phyloP scores from a whole-genome alignment of 2,797 vertebrate species.

The Limnodromus scolopaceus region DNA sequence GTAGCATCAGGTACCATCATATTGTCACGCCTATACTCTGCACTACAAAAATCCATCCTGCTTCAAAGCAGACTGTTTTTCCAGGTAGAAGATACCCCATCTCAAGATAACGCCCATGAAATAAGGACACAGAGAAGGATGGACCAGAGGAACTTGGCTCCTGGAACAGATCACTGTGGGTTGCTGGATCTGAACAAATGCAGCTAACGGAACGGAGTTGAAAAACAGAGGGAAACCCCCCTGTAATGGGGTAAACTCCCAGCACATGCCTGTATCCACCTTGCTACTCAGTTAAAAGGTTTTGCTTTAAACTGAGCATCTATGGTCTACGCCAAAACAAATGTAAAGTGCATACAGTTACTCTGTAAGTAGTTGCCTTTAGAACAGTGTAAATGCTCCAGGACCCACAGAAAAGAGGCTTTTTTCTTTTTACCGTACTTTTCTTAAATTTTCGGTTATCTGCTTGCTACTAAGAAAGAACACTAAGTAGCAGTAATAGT shows the following conservation, averaged over 20 bases:
- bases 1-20: neutral
- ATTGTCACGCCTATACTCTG: neutral
- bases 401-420: neutral
- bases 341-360: accelerated
- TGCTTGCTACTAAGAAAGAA: neutral
- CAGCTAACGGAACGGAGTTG: neutral
- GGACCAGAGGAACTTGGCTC: neutral
- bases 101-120: neutral
- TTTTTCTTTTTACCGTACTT: neutral
- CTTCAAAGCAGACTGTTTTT: neutral
- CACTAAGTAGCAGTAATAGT: neutral
- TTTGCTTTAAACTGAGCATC: neutral
- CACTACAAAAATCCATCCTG: neutral
- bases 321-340: neutral
- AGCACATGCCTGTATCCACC: neutral
- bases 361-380: neutral
- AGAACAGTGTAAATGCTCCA: neutral
- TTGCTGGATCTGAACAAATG: neutral
- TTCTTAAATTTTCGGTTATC: neutral
- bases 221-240: neutral
- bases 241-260: neutral
- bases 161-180: neutral
- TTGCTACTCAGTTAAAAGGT: neutral
- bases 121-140: neutral
- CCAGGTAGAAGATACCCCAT: neutral